A percentile compares a stretch with the other conserved stretches of the same genome.
These are phyloP conservation scores for Atopsyche davidsoni DNA, from an alignment of 1,140 invertebrate species.

Conservation along the genomic window DNA sequence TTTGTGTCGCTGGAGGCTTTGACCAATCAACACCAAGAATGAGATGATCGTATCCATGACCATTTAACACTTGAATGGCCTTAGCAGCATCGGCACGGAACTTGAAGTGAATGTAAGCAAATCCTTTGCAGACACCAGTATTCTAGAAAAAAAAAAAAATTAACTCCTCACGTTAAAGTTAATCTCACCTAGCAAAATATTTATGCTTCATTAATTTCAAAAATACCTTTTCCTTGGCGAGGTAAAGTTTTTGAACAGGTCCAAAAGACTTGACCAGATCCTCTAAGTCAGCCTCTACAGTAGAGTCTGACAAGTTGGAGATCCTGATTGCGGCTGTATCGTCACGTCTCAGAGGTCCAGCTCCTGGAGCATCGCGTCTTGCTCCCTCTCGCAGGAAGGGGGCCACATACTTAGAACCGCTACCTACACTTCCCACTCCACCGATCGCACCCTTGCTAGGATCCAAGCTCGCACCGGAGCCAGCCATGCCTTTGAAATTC, in stretches of 20 bases:
- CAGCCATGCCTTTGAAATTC: constrained; percentile 11
- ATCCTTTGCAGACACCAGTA: constrained; percentile 82
- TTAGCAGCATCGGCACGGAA: constrained; percentile 81
- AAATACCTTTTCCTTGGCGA: constrained; percentile 46
- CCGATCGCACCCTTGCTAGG: constrained; percentile 13
- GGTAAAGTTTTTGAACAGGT: constrained; percentile 55
- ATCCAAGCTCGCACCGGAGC: background rate
- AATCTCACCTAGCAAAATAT: too few relatives aligned
- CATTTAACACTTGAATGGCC: constrained; percentile 86
- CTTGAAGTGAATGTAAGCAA: constrained; percentile 96
- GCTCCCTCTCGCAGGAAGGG: constrained; percentile 81
- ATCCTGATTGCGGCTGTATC: constrained; percentile 90
- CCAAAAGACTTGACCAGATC: constrained; percentile 92
- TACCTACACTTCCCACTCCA: constrained; percentile 38
- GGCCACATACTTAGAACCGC: constrained; percentile 71
- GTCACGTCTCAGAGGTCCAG: constrained; percentile 56
- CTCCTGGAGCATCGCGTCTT: constrained; percentile 65
- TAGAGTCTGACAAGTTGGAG: constrained; percentile 95
- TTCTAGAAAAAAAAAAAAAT: constrained; percentile 39
- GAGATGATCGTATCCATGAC: constrained; percentile 96
- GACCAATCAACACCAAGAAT: constrained; percentile 99
- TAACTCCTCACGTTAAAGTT: too few relatives aligned
- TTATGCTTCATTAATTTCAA: too few relatives aligned
- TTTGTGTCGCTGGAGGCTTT: constrained; percentile 61
- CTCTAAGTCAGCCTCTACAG: constrained; percentile 90